Evolutionary conservation across 2,113 vertebrate genomes (phyloP), one percentile per base, ranked within the genome.

Genomic region (Panthera uncia): DNA sequence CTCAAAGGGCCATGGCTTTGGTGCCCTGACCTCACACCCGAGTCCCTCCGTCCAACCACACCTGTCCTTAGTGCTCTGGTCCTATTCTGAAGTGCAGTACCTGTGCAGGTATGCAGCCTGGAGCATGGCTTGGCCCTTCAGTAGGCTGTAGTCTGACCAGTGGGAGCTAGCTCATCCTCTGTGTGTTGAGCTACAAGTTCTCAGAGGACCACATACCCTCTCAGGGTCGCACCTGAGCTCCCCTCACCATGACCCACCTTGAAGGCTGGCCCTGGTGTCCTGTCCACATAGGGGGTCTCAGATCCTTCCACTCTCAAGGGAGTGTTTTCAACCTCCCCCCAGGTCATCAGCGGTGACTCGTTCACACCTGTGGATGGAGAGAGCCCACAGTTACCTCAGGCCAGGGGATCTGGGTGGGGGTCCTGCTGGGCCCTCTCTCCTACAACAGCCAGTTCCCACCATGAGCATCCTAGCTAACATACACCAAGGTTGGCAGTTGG

Each of bases 291-390:
- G 0, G 99, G 99, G 0, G 99, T 99, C 88, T 99, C 99, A 0
- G 99, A 99, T 5, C 99, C 99, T 76, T 99, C 99, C 4, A 99
- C 96, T 48, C 99, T 99, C 97, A 99, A 98, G 0, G 99, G 99
- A 0, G 99, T 99, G 98, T 99, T 99, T 98, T 99, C 99, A 0
- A 99, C 99, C 97, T 99, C 99, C 81, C 99, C 99, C 99, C 99
- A 99, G 0, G 99, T 99, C 99, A 99, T 99, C 76, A 99, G 98
- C 6, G 99, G 99, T 0, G 99, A 99, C 41, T 99, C 99, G 0
- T 98, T 98, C 52, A 99, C 98, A 97, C 99, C 99, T 99, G 89
- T 23, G 78, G 66, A 13, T 1, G 18, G 50, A 97, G 45, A 91
- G 38, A 89, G 2, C 14, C 65, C 79, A 94, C 0, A 79, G 84